phyloP scores from a whole-genome alignment of 2,113 vertebrate species.

The Salvelinus namaycush region DNA sequence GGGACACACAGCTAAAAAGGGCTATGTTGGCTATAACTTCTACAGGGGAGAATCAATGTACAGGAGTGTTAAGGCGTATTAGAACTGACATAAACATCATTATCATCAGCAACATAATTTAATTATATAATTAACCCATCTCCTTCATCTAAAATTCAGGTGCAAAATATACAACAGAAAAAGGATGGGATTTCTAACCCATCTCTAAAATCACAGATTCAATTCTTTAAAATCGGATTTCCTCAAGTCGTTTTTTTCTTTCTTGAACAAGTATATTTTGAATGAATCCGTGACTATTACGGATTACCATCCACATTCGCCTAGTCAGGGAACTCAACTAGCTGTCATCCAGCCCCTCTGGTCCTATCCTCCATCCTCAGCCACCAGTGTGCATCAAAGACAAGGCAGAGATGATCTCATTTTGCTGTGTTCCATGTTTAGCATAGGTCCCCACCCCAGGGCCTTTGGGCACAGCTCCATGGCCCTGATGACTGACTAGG shows the following conservation, averaged over 20 bases:
- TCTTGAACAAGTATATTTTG: neutral
- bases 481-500: conserved; percentile 34
- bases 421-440: conserved; percentile 72
- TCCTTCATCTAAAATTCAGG: neutral
- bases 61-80: too few species aligned
- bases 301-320: conserved; percentile 25
- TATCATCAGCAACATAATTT: too few species aligned
- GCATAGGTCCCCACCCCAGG: conserved; percentile 68
- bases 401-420: conserved; percentile 57
- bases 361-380: conserved; percentile 44
- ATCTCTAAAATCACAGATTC: neutral
- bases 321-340: conserved; percentile 64
- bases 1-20: too few species aligned
- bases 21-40: too few species aligned
- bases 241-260: neutral
- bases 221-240: neutral
- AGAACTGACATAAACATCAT: too few species aligned
- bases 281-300: conserved; percentile 20
- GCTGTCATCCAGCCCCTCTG: conserved; percentile 49
- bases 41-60: too few species aligned
- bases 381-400: conserved; percentile 59
- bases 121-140: too few species aligned
- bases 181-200: neutral
- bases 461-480: conserved; percentile 68
- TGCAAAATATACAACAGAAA: neutral